Evolutionary conservation across 2,113 vertebrate species (phyloP), one percentile per base, ranked within the genome.

Genomic region (Gadus chalcogrammus): DNA sequence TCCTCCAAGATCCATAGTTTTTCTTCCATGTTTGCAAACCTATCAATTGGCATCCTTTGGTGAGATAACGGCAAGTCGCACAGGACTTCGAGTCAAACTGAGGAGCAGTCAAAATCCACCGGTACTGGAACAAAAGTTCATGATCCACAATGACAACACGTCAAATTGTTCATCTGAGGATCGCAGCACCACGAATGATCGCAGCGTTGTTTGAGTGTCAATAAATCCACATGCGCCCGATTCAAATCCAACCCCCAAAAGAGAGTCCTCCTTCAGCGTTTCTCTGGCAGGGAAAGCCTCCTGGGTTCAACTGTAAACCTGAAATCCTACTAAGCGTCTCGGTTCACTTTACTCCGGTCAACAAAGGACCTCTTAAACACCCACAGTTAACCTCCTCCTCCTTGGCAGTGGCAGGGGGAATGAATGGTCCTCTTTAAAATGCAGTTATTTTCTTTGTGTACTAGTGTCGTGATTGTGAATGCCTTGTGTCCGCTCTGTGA

Each of bases 1-100:
- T 98, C 96, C 83, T 98, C 94, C 79, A 98, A 82, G 85, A 98
- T 96, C 85, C 92, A 94, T 62, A 96, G 89, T 87, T 94, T 95
- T 79, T 94, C 94, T 88, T 97, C 95, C 95, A 95, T 95, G 85
- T 93, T 91, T 78, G 87, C 72, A 70, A 86, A 83, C 80, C 82
- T 89, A 82, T 91, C 86, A 68, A 82, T 73, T 65, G 90, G 90
- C 91, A 93, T 91, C 75, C 72, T 89, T 17, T 58, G 4, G 1
- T 48, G 68, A n/a, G 35, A 62, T 70, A 69, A 72, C 62, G 59
- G 13, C 59, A 55, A 53, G 48, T 63, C 28, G 31, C 31, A 48
- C n/a, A 22, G 31, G 55, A n/a, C 17, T 58, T 16, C 48, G 11
- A 4, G 61, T 48, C 0, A 61, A 52, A 11, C 5, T 15, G 55